Evolutionary conservation across 2,113 vertebrate species (phyloP).

Genomic region (Tapirus terrestris): DNA sequence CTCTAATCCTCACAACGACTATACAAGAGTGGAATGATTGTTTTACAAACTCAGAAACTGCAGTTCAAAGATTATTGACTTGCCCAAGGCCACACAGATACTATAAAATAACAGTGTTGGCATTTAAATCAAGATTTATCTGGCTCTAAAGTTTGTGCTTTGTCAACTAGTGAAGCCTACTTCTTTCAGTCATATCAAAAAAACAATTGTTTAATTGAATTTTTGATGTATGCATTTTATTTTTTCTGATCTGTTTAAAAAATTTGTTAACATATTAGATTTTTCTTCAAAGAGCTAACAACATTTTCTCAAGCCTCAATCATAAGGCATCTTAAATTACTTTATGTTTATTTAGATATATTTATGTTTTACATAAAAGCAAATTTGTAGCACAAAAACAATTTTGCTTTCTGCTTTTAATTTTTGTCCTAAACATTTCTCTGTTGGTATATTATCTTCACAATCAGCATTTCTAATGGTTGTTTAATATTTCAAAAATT

Average conservation of each 20-base stretch:
- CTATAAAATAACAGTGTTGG: neutral
- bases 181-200: neutral
- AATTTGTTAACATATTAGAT: neutral
- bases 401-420: neutral
- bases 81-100: neutral
- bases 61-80: constrained; percentile 27
- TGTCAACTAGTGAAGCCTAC: neutral
- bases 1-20: neutral
- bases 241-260: constrained; percentile 2
- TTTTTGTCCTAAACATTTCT: constrained; percentile 24
- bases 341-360: constrained; percentile 14
- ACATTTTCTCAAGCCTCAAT: neutral
- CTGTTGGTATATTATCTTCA: neutral
- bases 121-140: constrained; percentile 21
- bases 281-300: constrained; percentile 24
- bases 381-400: constrained; percentile 20
- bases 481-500: constrained; percentile 31
- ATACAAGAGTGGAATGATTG: neutral
- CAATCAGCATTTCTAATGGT: neutral
- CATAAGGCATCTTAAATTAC: neutral
- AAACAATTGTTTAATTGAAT: neutral
- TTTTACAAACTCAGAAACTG: constrained; percentile 12
- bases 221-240: neutral
- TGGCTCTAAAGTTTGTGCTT: neutral
- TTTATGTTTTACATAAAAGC: constrained; percentile 18